A percentile compares a stretch with the other conserved stretches of the same genome.
Evolutionary conservation across 1,140 invertebrate genomes (phyloP).

Genomic region (Lerema accius): DNA sequence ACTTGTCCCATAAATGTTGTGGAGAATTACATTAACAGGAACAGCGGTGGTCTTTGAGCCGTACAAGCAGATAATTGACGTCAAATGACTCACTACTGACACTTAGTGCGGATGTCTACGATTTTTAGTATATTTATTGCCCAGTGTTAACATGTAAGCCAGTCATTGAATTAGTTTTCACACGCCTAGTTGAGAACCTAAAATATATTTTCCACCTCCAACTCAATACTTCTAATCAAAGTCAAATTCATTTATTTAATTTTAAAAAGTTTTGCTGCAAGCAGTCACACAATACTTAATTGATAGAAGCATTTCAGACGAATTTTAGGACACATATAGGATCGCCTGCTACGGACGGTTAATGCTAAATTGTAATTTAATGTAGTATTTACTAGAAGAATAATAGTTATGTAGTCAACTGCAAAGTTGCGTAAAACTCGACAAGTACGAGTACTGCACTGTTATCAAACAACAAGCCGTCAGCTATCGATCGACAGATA

Average conservation of each 20-base stretch:
- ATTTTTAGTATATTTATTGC: background rate
- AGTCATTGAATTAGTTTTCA: background rate
- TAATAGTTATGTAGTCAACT: too few relatives aligned
- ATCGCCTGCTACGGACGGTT: too few relatives aligned
- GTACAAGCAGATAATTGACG: conserved; percentile 18
- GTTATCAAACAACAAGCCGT: conserved; percentile 10
- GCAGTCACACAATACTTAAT: too few relatives aligned
- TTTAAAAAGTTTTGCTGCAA: too few relatives aligned
- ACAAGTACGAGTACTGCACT: background rate
- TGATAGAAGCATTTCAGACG: too few relatives aligned
- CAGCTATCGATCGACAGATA: conserved; percentile 15
- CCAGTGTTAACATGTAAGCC: too few relatives aligned
- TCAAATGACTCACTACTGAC: background rate
- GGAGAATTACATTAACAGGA: conserved; percentile 14
- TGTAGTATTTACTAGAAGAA: too few relatives aligned
- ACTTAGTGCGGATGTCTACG: background rate
- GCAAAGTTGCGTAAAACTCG: conserved; percentile 8
- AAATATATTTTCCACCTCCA: too few relatives aligned
- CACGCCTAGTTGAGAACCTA: background rate
- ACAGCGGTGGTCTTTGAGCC: conserved; percentile 15
- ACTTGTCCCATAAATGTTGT: conserved; percentile 26
- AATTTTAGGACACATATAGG: too few relatives aligned
- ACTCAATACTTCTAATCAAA: too few relatives aligned
- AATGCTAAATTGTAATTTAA: too few relatives aligned
- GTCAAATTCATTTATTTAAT: too few relatives aligned